A percentile compares a stretch with the other conserved stretches of the same genome.
These are phyloP conservation scores for Oncorhynchus clarkii DNA, from an alignment of 2,113 vertebrate species.

Conservation along the genomic window DNA sequence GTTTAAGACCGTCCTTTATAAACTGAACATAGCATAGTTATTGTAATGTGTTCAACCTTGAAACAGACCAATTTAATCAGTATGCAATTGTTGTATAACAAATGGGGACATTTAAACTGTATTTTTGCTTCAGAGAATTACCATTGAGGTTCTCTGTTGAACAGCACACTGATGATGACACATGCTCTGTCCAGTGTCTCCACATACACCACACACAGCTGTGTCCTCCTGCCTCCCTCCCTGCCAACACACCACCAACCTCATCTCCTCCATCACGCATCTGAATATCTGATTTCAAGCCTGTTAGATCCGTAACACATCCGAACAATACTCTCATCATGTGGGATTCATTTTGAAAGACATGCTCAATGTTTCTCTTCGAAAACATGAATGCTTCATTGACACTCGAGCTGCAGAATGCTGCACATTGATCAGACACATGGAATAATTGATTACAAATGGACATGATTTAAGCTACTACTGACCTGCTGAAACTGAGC, in stretches of 20 bases:
- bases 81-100: slow-evolving; percentile 22
- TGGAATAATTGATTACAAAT: slow-evolving; percentile 27
- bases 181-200: slow-evolving; percentile 33
- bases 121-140: slow-evolving; percentile 14
- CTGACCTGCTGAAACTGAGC: slow-evolving; percentile 66
- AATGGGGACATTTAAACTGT: slow-evolving; percentile 16
- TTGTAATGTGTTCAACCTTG: slow-evolving; percentile 21
- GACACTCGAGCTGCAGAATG: slow-evolving; percentile 1
- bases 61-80: slow-evolving; percentile 18
- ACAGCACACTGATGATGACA: slow-evolving; percentile 31
- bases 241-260: slow-evolving; percentile 38
- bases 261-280: slow-evolving; percentile 46
- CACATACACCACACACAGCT: slow-evolving; percentile 43
- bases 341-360: slow-evolving; percentile 3
- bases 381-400: not conserved
- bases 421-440: slow-evolving; percentile 38
- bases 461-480: slow-evolving; percentile 47
- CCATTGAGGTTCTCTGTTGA: slow-evolving; percentile 9
- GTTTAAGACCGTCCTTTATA: slow-evolving; percentile 19
- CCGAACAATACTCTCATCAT: slow-evolving; percentile 14
- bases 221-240: slow-evolving; percentile 49
- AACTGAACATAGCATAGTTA: slow-evolving; percentile 34
- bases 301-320: slow-evolving; percentile 35
- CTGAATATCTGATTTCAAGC: slow-evolving; percentile 44
- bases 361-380: not conserved